These are phyloP conservation scores for Orthosia cruda DNA, from an alignment of 2,888 invertebrate species.

Conservation along the genomic window DNA sequence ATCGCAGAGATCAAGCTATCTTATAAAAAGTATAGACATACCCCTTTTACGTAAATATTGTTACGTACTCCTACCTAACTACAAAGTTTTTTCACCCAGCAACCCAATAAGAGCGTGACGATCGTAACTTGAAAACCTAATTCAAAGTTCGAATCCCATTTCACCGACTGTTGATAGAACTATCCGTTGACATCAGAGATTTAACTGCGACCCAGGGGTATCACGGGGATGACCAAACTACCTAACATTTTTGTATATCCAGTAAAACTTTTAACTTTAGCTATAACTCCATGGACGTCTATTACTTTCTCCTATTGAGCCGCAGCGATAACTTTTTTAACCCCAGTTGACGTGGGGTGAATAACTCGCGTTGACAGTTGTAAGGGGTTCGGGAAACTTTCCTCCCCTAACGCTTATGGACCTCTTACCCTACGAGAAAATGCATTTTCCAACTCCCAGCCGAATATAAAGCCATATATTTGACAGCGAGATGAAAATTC, in stretches of 20 bases:
- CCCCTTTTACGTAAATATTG: no score
- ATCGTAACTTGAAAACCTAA: constrained; percentile 57
- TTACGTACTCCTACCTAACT: constrained; percentile 8
- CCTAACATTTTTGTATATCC: constrained; percentile 73
- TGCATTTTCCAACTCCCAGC: constrained; percentile 80
- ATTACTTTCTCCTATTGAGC: constrained; percentile 85
- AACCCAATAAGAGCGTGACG: constrained; percentile 40
- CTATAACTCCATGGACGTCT: constrained; percentile 79
- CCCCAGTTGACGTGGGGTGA: constrained; percentile 87
- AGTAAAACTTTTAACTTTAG: constrained; percentile 73
- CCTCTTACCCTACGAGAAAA: constrained; percentile 83
- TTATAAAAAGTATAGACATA: no score
- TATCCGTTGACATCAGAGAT: constrained; percentile 65
- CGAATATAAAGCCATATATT: constrained; percentile 78
- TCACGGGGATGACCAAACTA: constrained; percentile 63
- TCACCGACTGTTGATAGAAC: constrained; percentile 55
- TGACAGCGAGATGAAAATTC: constrained; percentile 77
- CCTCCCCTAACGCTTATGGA: constrained; percentile 85
- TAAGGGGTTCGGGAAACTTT: constrained; percentile 82
- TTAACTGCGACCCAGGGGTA: constrained; percentile 56
- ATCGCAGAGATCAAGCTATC: no score
- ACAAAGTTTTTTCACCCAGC: constrained; percentile 16
- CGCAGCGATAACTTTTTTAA: constrained; percentile 86
- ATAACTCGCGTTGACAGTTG: constrained; percentile 88
- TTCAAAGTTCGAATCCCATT: constrained; percentile 58